A percentile compares a stretch with the other conserved stretches of the same genome.
Evolutionary conservation across 2,888 invertebrate species (phyloP).

Genomic region (Lamproptera curius): DNA sequence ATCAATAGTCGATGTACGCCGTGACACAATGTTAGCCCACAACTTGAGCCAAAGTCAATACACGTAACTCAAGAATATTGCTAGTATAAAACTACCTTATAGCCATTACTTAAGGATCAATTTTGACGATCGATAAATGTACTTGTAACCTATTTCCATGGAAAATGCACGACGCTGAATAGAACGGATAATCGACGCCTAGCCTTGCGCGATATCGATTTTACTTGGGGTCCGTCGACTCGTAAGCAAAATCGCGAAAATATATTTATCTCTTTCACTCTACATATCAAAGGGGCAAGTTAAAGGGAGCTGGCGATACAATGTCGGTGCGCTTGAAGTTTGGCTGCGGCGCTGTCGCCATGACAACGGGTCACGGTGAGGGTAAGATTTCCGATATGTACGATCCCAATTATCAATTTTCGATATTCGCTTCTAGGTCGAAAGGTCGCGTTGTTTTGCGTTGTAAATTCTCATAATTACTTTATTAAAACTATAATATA

Average conservation of each 20-base stretch:
- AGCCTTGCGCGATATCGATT: slow-evolving; percentile 79
- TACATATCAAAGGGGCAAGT: slow-evolving; percentile 20
- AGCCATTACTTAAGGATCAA: slow-evolving; percentile 20
- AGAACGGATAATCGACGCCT: slow-evolving; percentile 74
- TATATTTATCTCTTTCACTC: slow-evolving; percentile 38
- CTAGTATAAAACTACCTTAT: too few relatives aligned
- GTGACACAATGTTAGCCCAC: slow-evolving; percentile 36
- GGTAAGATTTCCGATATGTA: slow-evolving; percentile 69
- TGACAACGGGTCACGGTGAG: slow-evolving; percentile 55
- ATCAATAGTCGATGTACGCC: slow-evolving; percentile 64
- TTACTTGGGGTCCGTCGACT: slow-evolving; percentile 60
- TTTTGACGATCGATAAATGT: slow-evolving; percentile 18
- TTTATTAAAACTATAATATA: too few relatives aligned
- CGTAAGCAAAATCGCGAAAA: slow-evolving; percentile 34
- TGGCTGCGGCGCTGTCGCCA: slow-evolving; percentile 53
- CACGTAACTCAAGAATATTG: background rate
- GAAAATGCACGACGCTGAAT: slow-evolving; percentile 21
- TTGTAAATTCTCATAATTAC: slow-evolving; percentile 42
- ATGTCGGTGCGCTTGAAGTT: slow-evolving; percentile 27
- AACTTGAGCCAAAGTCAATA: slow-evolving; percentile 3
- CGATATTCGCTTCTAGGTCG: slow-evolving; percentile 61
- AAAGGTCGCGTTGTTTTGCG: slow-evolving; percentile 39
- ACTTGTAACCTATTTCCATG: slow-evolving; percentile 32
- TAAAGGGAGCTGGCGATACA: slow-evolving; percentile 36
- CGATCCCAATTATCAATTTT: slow-evolving; percentile 54